Percentiles rank a stretch among this genome's conserved stretches.
These are phyloP conservation scores for Cotesia congregata DNA, from an alignment of 2,888 invertebrate genomes.

Conservation along the genomic window DNA sequence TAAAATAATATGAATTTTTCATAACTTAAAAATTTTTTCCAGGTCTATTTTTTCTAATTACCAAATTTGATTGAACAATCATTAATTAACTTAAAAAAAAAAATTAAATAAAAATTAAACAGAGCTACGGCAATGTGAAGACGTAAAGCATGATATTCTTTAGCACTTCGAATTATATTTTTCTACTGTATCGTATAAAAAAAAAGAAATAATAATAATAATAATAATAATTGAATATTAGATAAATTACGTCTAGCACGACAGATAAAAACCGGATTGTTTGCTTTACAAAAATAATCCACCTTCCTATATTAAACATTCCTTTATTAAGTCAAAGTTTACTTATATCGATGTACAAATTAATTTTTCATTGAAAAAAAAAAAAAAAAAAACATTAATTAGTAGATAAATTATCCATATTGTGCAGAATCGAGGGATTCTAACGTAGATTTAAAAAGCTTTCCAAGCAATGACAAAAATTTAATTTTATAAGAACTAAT, in stretches of 20 bases:
- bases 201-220: constrained; percentile 34
- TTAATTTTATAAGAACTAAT: constrained; percentile 51
- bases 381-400: neutral
- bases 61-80: constrained; percentile 31
- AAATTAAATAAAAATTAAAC: constrained; percentile 16
- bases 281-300: neutral
- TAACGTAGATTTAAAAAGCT: constrained; percentile 64
- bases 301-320: neutral
- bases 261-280: neutral
- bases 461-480: constrained; percentile 64
- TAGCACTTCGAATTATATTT: constrained; percentile 67
- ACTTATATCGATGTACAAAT: constrained; percentile 20
- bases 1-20: too few species aligned
- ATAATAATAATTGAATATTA: constrained; percentile 42
- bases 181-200: constrained; percentile 62
- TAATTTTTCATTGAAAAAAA: neutral
- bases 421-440: constrained; percentile 65
- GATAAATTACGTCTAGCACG: constrained; percentile 36
- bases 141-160: constrained; percentile 62
- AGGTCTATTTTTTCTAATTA: too few species aligned
- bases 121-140: constrained; percentile 34
- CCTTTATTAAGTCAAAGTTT: constrained; percentile 7
- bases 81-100: constrained; percentile 15
- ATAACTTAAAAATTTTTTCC: too few species aligned
- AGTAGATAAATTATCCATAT: constrained; percentile 53